phyloP scores from a whole-genome alignment of 2,113 vertebrate species.

The Ciconia boyciana region DNA sequence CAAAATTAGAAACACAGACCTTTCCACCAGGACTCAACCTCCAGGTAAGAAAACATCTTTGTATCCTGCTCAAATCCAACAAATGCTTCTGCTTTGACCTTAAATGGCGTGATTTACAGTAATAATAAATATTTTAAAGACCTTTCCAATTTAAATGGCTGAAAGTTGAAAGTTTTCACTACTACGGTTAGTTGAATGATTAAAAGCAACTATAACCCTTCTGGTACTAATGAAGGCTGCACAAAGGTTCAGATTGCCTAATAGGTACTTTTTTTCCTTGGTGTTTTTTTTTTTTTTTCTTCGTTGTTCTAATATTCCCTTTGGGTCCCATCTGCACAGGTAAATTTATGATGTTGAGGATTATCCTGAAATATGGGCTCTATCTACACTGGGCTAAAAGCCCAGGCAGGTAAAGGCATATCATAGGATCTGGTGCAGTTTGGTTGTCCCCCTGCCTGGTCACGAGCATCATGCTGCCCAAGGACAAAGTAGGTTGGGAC shows the following conservation, averaged over 20 bases:
- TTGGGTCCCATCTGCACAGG: slow-evolving; percentile 29
- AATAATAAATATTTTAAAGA: slow-evolving; percentile 60
- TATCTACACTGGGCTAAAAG: not conserved
- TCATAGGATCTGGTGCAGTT: not conserved
- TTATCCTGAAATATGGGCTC: slow-evolving; percentile 1
- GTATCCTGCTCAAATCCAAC: not conserved
- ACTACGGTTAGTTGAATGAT: not conserved
- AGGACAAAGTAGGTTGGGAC: fast-evolving
- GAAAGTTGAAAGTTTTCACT: slow-evolving; percentile 37
- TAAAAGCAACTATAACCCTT: slow-evolving; percentile 16
- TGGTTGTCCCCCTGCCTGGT: not conserved
- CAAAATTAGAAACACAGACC: slow-evolving; percentile 65
- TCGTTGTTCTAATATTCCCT: slow-evolving; percentile 13
- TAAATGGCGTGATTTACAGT: slow-evolving; percentile 48
- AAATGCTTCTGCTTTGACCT: slow-evolving; percentile 58
- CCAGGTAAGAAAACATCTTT: slow-evolving; percentile 59
- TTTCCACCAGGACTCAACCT: slow-evolving; percentile 46
- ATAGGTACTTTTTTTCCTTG: slow-evolving; percentile 31
- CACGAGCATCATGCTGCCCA: fast-evolving
- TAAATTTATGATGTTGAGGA: slow-evolving; percentile 28
- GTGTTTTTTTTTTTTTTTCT: not conserved
- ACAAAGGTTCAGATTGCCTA: not conserved
- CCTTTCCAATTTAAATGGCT: slow-evolving; percentile 22
- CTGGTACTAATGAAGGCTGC: slow-evolving; percentile 31
- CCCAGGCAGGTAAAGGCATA: not conserved